phyloP scores from a whole-genome alignment of 2,888 invertebrate genomes.

The Dryobota labecula region DNA sequence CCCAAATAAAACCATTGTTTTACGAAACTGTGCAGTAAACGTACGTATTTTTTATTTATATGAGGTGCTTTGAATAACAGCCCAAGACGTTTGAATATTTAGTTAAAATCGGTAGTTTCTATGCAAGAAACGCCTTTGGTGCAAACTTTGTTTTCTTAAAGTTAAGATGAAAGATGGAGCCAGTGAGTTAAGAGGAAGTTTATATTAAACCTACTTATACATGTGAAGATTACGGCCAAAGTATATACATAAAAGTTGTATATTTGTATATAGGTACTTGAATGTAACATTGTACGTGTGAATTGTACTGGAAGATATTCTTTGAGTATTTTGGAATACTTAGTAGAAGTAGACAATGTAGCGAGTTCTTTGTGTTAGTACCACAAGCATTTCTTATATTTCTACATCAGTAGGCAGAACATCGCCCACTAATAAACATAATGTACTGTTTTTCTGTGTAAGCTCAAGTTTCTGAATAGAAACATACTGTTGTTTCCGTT shows the following conservation, averaged over 20 bases:
- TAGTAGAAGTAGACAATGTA: slow-evolving; percentile 38
- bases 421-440: slow-evolving; percentile 18
- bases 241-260: slow-evolving; percentile 32
- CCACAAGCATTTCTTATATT: slow-evolving; percentile 37
- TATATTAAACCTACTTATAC: slow-evolving; percentile 51
- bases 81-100: slow-evolving; percentile 54
- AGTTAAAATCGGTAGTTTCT: slow-evolving; percentile 62
- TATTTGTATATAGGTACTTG: slow-evolving; percentile 14
- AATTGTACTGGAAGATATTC: slow-evolving; percentile 33
- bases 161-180: slow-evolving; percentile 64
- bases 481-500: background rate
- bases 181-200: slow-evolving; percentile 64
- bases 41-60: no score
- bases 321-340: slow-evolving; percentile 37
- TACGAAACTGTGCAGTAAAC: background rate
- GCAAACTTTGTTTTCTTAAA: slow-evolving; percentile 66
- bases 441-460: slow-evolving; percentile 3
- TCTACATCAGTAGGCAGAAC: slow-evolving; percentile 22
- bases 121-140: slow-evolving; percentile 67
- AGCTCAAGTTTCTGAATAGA: slow-evolving; percentile 5
- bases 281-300: slow-evolving; percentile 43
- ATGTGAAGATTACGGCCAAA: slow-evolving; percentile 35
- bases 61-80: slow-evolving; percentile 9
- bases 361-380: slow-evolving; percentile 14
- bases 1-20: slow-evolving; percentile 3